phyloP scores from a whole-genome alignment of 1,140 invertebrate species.

The Drosophila neocordata region DNA sequence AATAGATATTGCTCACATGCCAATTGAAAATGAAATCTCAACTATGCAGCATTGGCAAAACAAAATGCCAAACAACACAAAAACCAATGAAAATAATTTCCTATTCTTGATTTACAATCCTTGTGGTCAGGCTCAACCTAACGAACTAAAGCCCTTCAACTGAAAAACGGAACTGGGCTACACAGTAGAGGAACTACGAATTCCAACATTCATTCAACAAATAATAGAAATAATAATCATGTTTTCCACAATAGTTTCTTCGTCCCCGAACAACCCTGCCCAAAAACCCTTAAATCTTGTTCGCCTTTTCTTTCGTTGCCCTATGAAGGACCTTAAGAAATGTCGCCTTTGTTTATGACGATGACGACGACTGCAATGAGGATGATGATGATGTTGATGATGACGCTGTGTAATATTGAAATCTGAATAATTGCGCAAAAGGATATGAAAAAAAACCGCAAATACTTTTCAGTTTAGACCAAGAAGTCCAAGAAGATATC shows the following conservation, averaged over 20 bases:
- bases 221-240: constrained; percentile 69
- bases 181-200: constrained; percentile 22
- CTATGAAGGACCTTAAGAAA: constrained; percentile 14
- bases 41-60: constrained; percentile 2
- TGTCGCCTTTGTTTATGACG: constrained; percentile 73
- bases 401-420: constrained; percentile 68
- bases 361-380: background rate
- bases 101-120: constrained; percentile 32
- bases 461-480: constrained; percentile 54
- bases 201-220: constrained; percentile 48
- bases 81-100: constrained; percentile 42
- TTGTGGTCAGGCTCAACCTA: constrained; percentile 21
- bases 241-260: constrained; percentile 41
- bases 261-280: background rate
- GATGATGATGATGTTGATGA: constrained; percentile 50
- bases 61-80: constrained; percentile 28
- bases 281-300: background rate
- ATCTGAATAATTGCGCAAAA: constrained; percentile 79
- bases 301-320: background rate
- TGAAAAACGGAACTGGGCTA: background rate
- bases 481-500: constrained; percentile 59
- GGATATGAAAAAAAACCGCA: constrained; percentile 78
- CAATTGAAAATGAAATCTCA: no score
- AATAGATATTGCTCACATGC: no score
- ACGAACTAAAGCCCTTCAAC: constrained; percentile 17